These are phyloP conservation scores for Lagorchestes hirsutus DNA, from an alignment of 2,797 vertebrate species.

Conservation along the genomic window DNA sequence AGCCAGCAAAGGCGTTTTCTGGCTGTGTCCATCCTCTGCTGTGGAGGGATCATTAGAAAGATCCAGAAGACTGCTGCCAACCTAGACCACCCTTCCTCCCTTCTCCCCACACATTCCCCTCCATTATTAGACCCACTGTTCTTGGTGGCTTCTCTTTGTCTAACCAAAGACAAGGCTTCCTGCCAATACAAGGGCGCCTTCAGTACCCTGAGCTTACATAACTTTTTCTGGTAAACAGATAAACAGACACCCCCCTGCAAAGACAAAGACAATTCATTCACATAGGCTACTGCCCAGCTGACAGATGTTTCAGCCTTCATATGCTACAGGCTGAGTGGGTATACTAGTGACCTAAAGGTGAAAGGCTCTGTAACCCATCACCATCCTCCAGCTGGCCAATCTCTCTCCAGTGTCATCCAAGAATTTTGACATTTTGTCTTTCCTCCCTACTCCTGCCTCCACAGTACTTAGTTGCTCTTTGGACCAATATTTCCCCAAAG, in stretches of 20 bases:
- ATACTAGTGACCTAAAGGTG: conserved; percentile 35
- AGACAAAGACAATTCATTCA: conserved; percentile 61
- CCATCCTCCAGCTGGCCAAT: conserved; percentile 46
- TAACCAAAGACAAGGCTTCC: conserved; percentile 16
- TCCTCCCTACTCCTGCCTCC: conserved; percentile 67
- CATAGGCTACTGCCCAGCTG: conserved; percentile 55
- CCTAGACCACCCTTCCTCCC: conserved; percentile 19
- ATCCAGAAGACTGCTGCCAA: neutral
- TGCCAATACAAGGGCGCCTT: conserved; percentile 46
- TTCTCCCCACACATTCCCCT: neutral
- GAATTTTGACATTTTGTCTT: conserved; percentile 77
- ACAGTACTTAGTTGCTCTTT: conserved; percentile 45
- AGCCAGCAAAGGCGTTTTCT: conserved; percentile 26
- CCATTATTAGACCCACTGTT: conserved; percentile 16
- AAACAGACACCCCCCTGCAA: conserved; percentile 7
- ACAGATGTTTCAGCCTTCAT: conserved; percentile 58
- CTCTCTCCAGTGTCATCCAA: conserved; percentile 59
- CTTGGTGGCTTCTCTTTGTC: conserved; percentile 15
- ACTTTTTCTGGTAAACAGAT: conserved; percentile 63
- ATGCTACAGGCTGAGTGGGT: conserved; percentile 16
- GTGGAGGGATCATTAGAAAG: conserved; percentile 8
- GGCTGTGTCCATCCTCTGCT: conserved; percentile 13
- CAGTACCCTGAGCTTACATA: conserved; percentile 49
- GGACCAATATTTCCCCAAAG: conserved; percentile 40
- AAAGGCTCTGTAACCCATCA: conserved; percentile 54